Base-by-base conservation (phyloP, 1,140 invertebrate genomes). In the Bacillus rossius region DNA sequence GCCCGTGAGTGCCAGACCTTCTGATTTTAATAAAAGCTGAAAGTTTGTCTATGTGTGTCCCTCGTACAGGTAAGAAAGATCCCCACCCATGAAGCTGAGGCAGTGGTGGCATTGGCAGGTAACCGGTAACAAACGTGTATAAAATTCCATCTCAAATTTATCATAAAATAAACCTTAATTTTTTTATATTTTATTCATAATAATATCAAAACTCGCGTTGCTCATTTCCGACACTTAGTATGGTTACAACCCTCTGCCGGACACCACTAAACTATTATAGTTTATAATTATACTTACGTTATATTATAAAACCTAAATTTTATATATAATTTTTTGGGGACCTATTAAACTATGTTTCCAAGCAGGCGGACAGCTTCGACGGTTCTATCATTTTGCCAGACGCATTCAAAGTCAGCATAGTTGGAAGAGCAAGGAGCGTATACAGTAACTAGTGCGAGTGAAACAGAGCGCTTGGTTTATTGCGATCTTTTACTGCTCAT, bases 291-390 rank as follows among this genome's bases (percentile, higher is more conserved):
- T 61, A 65, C 59, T 63, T 61, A 50, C 53, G 55, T 61, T 62
- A 65, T 51, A 65, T 4, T 34, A 34, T 61, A 61, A 65, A 64
- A 65, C 16, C 47, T 65, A 42, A 63, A 58, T 54, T 63, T 63
- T 63, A 54, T 57, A 57, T 57, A 60, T 63, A 41, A n/a, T 52
- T 63, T 57, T 29, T 64, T 52, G 29, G 55, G 51, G 17, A 40
- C 22, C 29, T 34, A 34, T 57, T 25, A 51, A 61, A 63, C n/a
- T 25, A 61, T 61, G 59, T 64, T 64, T 43, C 42, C 57, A 42
- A 62, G 34, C 55, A 59, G 56, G 43, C 62, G 29, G 62, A 59
- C 51, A 59, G 60, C 59, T 64, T 63, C 43, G 8, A 59, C 41
- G 49, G 62, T 63, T 61, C 38, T 52, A 37, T 37, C 52, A 59